Conservation (phyloP, 2,888 invertebrate genomes). For the Chloromyia formosa region DNA sequence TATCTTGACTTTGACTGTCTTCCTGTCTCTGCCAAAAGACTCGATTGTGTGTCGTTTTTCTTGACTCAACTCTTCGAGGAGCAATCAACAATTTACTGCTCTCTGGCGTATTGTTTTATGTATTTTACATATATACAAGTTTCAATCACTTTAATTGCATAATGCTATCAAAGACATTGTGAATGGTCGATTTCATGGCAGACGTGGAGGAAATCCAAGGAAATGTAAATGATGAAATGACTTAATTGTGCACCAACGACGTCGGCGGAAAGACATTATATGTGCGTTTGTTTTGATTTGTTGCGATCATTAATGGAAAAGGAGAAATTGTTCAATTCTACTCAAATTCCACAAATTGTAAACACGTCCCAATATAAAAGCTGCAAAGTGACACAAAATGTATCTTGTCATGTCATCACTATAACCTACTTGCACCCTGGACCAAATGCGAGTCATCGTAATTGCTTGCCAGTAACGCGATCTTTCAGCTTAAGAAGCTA, state of each 20-base stretch:
- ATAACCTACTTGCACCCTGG: conserved; percentile 34
- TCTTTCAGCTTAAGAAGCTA: conserved; percentile 19
- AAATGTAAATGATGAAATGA: conserved; percentile 38
- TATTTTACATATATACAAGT: conserved; percentile 2
- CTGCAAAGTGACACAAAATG: conserved; percentile 36
- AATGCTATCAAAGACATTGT: conserved; percentile 34
- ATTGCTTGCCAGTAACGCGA: conserved; percentile 24
- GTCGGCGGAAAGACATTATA: too few species aligned
- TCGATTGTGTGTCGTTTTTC: conserved; percentile 3
- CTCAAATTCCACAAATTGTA: too few species aligned
- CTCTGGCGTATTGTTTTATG: conserved; percentile 32
- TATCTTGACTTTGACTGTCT: background rate
- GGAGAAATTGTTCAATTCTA: too few species aligned
- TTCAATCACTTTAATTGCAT: conserved; percentile 44
- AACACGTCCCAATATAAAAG: too few species aligned
- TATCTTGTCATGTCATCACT: conserved; percentile 26
- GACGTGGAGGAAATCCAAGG: background rate
- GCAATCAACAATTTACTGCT: conserved; percentile 18
- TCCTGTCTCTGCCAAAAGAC: background rate
- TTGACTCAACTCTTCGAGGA: background rate
- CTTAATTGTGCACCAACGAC: conserved; percentile 20
- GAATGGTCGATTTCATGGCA: background rate
- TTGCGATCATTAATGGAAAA: too few species aligned
- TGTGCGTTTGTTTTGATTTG: too few species aligned
- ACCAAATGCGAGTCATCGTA: conserved; percentile 23